Evolutionary conservation across 2,797 vertebrate species (phyloP).

Genomic region (Hypotaenidia philippensis): DNA sequence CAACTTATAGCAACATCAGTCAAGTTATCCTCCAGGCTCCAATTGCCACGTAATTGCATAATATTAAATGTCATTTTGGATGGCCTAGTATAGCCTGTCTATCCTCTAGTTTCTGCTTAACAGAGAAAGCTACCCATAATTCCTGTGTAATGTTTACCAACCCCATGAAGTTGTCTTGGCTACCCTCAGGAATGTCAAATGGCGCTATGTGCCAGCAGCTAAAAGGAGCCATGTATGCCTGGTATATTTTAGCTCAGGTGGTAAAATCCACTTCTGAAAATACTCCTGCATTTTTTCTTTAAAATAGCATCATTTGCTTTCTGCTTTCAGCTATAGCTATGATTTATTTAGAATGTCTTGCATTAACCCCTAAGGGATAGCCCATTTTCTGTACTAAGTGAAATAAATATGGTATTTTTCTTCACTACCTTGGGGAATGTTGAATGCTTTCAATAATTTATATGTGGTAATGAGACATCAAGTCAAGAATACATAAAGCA

Average conservation of each 20-base stretch:
- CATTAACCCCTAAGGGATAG: not conserved
- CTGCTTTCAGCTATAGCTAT: not conserved
- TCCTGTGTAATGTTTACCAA: not conserved
- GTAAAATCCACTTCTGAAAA: not conserved
- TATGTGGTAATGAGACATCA: conserved; percentile 14
- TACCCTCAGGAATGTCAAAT: not conserved
- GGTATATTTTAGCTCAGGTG: not conserved
- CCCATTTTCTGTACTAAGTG: conserved; percentile 8
- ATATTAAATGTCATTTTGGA: not conserved
- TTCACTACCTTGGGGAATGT: not conserved
- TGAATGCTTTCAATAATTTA: conserved; percentile 27
- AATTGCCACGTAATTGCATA: not conserved
- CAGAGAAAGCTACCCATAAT: not conserved
- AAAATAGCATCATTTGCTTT: not conserved
- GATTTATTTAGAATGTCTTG: not conserved
- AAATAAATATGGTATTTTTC: not conserved
- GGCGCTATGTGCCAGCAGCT: not conserved
- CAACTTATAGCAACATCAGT: not conserved
- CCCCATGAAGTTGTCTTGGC: not conserved
- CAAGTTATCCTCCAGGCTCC: not conserved
- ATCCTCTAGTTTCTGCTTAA: not conserved
- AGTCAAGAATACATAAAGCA: not conserved
- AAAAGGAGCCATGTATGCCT: not conserved
- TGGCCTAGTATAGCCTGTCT: not conserved
- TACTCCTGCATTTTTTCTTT: not conserved